phyloP scores from a whole-genome alignment of 2,888 invertebrate species.

The Tetramorium bicarinatum region DNA sequence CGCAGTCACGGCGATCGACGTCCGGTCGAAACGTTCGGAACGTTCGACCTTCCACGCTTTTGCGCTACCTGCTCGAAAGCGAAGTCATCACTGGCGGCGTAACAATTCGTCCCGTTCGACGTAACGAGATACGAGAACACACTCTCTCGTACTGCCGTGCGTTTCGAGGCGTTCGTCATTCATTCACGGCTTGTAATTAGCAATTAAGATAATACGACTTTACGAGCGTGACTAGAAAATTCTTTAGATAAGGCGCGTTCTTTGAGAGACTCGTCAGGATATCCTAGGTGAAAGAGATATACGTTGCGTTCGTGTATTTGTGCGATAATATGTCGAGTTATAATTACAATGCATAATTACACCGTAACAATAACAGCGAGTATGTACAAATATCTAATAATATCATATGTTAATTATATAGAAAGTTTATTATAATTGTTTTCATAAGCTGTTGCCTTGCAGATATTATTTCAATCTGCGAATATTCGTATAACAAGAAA shows the following conservation, averaged over 20 bases:
- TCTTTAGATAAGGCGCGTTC: conserved; percentile 27
- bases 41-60: conserved; percentile 28
- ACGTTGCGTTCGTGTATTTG: background rate
- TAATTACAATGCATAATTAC: background rate
- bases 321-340: background rate
- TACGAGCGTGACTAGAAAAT: conserved; percentile 27
- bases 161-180: background rate
- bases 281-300: background rate
- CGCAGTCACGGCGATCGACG: conserved; percentile 61
- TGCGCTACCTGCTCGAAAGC: conserved; percentile 56
- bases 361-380: background rate
- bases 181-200: conserved; percentile 44
- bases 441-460: background rate
- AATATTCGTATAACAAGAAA: conserved; percentile 15
- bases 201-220: conserved; percentile 47
- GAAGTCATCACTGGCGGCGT: conserved; percentile 27
- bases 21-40: conserved; percentile 54
- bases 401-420: conserved; percentile 1
- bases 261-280: background rate
- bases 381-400: background rate
- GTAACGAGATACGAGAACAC: conserved; percentile 31
- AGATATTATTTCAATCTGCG: conserved; percentile 1
- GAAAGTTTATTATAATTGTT: background rate
- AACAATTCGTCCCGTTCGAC: background rate
- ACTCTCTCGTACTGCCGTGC: background rate